These are phyloP conservation scores for Lamprologus ornatipinnis DNA, from an alignment of 2,113 vertebrate genomes.

Conservation along the genomic window DNA sequence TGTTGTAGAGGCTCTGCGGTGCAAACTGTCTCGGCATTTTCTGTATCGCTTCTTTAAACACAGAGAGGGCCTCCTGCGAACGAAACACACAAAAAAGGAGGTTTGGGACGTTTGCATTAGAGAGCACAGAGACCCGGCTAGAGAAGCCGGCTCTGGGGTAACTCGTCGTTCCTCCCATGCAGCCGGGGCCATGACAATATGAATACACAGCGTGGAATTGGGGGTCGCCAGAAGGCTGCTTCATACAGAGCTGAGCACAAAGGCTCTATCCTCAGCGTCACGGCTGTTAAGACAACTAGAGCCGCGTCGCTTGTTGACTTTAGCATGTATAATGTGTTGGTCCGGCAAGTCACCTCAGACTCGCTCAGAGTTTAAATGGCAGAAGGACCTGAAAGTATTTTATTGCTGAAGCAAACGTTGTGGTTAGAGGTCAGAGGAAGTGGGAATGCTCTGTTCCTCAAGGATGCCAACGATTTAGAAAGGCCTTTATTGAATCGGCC, in stretches of 20 bases:
- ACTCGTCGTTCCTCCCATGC: slow-evolving; percentile 34
- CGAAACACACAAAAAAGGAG: not conserved
- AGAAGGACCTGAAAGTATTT: slow-evolving; percentile 3
- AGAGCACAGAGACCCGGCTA: not conserved
- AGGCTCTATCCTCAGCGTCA: slow-evolving; percentile 47
- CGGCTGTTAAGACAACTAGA: slow-evolving; percentile 40
- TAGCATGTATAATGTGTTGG: not conserved
- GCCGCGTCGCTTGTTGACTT: slow-evolving; percentile 12
- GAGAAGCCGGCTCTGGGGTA: slow-evolving; percentile 1
- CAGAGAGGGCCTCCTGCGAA: slow-evolving; percentile 86
- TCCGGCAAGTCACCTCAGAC: not conserved
- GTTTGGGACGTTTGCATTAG: slow-evolving; percentile 35
- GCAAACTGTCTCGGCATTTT: slow-evolving; percentile 98
- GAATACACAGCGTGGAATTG: slow-evolving; percentile 57
- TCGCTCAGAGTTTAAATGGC: not conserved
- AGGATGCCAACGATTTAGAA: slow-evolving; percentile 24
- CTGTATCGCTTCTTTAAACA: slow-evolving; percentile 95
- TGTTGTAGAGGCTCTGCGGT: slow-evolving; percentile 98
- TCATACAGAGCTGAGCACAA: slow-evolving; percentile 32
- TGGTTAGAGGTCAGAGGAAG: slow-evolving; percentile 31
- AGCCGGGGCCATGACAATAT: slow-evolving; percentile 12
- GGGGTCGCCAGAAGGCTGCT: slow-evolving; percentile 43
- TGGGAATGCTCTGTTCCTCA: not conserved
- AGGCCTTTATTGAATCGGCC: slow-evolving; percentile 33
- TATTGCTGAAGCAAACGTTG: slow-evolving; percentile 27